Conservation (phyloP, 2,888 invertebrate genomes). For the Dryomyza anilis region DNA sequence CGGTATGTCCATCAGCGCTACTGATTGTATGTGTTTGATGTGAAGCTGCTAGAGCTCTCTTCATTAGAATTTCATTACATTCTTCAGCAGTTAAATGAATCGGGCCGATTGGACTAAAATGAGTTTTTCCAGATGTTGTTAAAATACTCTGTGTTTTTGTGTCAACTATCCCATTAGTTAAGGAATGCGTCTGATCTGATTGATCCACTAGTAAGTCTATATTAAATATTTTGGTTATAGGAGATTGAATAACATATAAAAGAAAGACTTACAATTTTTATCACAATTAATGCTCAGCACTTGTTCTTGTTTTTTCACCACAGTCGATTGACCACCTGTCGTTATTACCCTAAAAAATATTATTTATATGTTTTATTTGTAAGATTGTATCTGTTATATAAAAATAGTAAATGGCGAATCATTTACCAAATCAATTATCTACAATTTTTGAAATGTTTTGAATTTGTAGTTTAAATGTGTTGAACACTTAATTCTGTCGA, state of each 20-base stretch:
- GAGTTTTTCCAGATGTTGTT: slow-evolving; percentile 60
- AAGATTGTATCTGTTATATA: no score
- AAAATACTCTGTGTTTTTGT: slow-evolving; percentile 61
- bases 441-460: no score
- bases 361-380: not conserved
- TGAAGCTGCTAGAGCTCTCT: slow-evolving; percentile 72
- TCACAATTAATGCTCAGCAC: slow-evolving; percentile 61
- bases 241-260: not conserved
- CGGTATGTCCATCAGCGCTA: slow-evolving; percentile 57
- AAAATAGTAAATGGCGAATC: no score
- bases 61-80: slow-evolving; percentile 79
- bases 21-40: slow-evolving; percentile 63
- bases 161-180: slow-evolving; percentile 61
- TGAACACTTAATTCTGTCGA: no score
- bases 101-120: slow-evolving; percentile 75
- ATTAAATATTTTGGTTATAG: slow-evolving; percentile 14
- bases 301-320: slow-evolving; percentile 60
- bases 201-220: slow-evolving; percentile 60
- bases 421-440: no score
- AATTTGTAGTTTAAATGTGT: no score
- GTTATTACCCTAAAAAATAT: slow-evolving; percentile 57
- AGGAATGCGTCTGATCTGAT: slow-evolving; percentile 54
- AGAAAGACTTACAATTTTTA: slow-evolving; percentile 60
- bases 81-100: slow-evolving; percentile 77
- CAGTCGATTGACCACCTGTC: slow-evolving; percentile 56